Percentiles rank a stretch among this genome's conserved stretches.
Evolutionary conservation across 35 echinoderm and acorn worm genomes (phyloP).

Genomic region (Holothuria glaberrima): DNA sequence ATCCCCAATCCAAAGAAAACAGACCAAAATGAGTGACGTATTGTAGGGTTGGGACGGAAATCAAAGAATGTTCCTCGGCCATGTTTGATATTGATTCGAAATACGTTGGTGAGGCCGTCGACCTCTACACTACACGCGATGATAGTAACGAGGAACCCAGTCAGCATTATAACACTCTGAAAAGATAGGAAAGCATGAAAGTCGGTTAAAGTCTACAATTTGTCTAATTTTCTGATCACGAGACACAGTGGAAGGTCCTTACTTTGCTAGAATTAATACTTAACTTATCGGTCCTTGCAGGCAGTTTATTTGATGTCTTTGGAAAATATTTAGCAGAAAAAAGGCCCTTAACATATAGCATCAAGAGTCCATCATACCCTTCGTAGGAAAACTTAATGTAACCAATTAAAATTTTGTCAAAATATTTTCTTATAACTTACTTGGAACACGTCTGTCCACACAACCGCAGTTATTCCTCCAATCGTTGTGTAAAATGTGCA

Average conservation of each 20-base stretch:
- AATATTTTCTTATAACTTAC: background rate
- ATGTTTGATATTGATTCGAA: background rate
- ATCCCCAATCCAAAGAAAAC: constrained; percentile 30
- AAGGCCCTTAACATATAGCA: too few relatives aligned
- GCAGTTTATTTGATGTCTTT: too few relatives aligned
- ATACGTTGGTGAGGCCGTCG: constrained; percentile 7
- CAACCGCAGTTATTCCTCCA: constrained; percentile 62
- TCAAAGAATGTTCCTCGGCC: constrained; percentile 24
- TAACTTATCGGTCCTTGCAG: too few relatives aligned
- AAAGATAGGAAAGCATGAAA: constrained; percentile 1
- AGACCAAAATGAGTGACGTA: constrained; percentile 34
- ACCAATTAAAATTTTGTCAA: too few relatives aligned
- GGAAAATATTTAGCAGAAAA: too few relatives aligned
- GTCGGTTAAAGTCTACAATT: background rate
- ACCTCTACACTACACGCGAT: constrained; percentile 12
- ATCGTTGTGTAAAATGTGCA: constrained; percentile 69
- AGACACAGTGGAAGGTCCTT: too few relatives aligned
- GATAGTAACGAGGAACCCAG: constrained; percentile 25
- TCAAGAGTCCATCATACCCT: too few relatives aligned
- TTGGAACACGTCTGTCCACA: constrained; percentile 78
- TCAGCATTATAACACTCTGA: constrained; percentile 19
- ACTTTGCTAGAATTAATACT: too few relatives aligned
- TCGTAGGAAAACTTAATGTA: too few relatives aligned
- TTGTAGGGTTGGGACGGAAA: constrained; percentile 5
- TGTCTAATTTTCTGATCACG: too few relatives aligned